phyloP scores from a whole-genome alignment of 2,113 vertebrate species.

The Chunga burmeisteri region DNA sequence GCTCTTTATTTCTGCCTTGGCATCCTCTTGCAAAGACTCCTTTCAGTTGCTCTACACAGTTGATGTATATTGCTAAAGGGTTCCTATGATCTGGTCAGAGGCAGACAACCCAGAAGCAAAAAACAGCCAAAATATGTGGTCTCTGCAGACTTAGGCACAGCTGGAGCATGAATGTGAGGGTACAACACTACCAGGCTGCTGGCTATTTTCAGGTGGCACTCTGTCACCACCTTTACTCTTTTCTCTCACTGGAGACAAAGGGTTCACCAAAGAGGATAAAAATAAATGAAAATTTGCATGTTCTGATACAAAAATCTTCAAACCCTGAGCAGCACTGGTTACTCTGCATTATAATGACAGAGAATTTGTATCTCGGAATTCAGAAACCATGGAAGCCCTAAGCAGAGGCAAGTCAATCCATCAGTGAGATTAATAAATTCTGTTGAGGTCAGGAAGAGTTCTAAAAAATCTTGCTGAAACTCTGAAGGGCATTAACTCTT shows the following conservation, averaged over 20 bases:
- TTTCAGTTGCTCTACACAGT: background rate
- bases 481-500: background rate
- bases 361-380: background rate
- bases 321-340: background rate
- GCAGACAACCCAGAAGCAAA: background rate
- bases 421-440: background rate
- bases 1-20: background rate
- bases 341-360: background rate
- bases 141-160: background rate
- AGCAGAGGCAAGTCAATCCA: background rate
- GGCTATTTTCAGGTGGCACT: background rate
- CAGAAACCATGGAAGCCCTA: background rate
- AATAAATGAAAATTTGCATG: background rate
- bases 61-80: background rate
- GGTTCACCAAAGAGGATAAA: background rate
- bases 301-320: background rate
- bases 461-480: background rate
- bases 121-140: rapidly evolving
- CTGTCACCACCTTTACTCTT: background rate
- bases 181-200: background rate
- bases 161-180: background rate
- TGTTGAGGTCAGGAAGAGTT: background rate
- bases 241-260: background rate
- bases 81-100: background rate
- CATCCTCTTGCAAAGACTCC: background rate